These are phyloP conservation scores for Mercenaria mercenaria DNA, from an alignment of 1,140 invertebrate species.

Conservation along the genomic window DNA sequence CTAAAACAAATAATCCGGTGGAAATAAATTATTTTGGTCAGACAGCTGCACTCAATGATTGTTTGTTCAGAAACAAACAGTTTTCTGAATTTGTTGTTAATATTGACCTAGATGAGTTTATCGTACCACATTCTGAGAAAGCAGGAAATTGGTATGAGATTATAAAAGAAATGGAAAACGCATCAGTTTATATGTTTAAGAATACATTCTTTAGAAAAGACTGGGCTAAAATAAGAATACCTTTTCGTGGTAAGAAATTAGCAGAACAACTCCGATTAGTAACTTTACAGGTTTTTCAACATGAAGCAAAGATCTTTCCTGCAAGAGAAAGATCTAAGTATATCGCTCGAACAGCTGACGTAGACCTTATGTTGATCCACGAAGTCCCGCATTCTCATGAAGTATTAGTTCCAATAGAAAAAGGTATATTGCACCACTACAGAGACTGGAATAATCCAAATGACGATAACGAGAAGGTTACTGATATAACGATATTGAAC, in stretches of 20 bases:
- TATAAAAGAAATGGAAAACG: background rate
- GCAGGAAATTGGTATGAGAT: background rate
- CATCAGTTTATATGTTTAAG: constrained; percentile 19
- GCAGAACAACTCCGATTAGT: background rate
- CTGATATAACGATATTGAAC: background rate
- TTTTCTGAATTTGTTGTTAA: constrained; percentile 55
- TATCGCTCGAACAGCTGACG: constrained; percentile 92
- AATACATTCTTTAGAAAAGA: constrained; percentile 64
- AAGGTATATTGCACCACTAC: constrained; percentile 95
- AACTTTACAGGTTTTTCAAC: constrained; percentile 46
- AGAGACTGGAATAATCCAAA: constrained; percentile 87
- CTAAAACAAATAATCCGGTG: background rate
- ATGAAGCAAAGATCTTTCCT: constrained; percentile 32
- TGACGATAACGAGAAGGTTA: background rate
- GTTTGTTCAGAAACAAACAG: constrained; percentile 56
- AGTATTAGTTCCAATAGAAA: constrained; percentile 91
- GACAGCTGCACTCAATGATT: constrained; percentile 63
- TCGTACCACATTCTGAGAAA: constrained; percentile 40
- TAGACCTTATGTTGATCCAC: constrained; percentile 96
- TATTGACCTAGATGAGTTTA: constrained; percentile 66
- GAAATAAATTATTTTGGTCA: constrained; percentile 64
- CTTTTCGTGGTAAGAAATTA: background rate
- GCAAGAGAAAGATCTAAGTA: constrained; percentile 92
- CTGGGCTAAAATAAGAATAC: background rate
- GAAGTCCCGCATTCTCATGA: constrained; percentile 91